These are phyloP conservation scores for Brachypteracias leptosomus DNA, from an alignment of 2,113 vertebrate genomes.

Conservation along the genomic window DNA sequence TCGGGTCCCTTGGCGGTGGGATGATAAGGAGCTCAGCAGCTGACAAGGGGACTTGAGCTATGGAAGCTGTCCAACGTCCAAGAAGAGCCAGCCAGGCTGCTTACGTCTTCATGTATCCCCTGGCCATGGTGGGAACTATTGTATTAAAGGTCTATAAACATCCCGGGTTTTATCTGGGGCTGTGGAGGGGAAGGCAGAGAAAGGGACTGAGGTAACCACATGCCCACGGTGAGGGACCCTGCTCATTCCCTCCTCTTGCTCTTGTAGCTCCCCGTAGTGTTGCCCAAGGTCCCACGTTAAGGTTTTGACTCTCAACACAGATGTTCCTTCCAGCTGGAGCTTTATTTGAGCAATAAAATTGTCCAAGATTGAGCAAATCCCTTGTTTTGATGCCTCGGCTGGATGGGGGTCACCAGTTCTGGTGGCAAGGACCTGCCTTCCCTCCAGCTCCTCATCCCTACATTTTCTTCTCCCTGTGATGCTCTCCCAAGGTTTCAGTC, in stretches of 20 bases:
- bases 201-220: background rate
- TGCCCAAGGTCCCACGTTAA: background rate
- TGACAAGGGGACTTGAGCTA: background rate
- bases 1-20: background rate
- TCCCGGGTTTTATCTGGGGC: background rate
- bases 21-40: background rate
- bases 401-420: background rate
- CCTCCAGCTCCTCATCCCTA: background rate
- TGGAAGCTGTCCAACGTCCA: background rate
- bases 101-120: background rate
- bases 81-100: background rate
- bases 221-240: fast-evolving
- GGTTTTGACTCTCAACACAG: background rate
- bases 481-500: background rate
- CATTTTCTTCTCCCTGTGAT: fast-evolving
- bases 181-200: background rate
- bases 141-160: background rate
- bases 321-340: background rate
- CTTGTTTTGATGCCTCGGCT: background rate
- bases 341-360: background rate
- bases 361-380: fast-evolving
- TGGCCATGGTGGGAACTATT: background rate
- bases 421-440: background rate
- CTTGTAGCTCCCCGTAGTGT: fast-evolving
- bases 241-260: background rate